A percentile compares a stretch with the other conserved stretches of the same genome.
These are phyloP conservation scores for Oriolus oriolus DNA, from an alignment of 2,113 vertebrate species.

Conservation along the genomic window DNA sequence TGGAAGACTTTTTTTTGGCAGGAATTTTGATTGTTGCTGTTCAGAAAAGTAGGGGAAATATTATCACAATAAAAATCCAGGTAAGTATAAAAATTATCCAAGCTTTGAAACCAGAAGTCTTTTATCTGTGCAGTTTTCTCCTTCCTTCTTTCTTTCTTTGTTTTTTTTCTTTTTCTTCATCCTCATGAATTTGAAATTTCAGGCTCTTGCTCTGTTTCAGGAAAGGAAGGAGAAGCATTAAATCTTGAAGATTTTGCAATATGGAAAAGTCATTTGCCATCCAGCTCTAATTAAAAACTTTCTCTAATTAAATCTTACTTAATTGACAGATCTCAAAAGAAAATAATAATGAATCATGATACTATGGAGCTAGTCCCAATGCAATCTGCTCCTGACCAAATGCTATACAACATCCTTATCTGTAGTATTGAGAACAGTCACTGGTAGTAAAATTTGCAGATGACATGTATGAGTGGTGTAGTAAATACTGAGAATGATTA, in stretches of 20 bases:
- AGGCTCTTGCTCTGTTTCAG: neutral
- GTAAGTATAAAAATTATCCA: neutral
- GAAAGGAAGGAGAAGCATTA: neutral
- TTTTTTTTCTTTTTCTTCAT: neutral
- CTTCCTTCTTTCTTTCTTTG: neutral
- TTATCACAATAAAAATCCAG: neutral
- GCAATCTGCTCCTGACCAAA: slow-evolving; percentile 57
- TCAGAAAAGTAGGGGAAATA: neutral
- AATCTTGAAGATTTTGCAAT: neutral
- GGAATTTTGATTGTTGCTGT: neutral
- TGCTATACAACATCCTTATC: slow-evolving; percentile 3
- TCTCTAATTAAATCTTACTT: slow-evolving; percentile 34
- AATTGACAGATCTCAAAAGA: slow-evolving; percentile 19
- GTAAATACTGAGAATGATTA: neutral
- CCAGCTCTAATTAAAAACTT: slow-evolving; percentile 27
- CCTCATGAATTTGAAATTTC: neutral
- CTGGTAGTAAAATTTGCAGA: neutral
- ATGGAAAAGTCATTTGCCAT: neutral
- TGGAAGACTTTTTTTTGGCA: neutral
- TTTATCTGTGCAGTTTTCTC: neutral
- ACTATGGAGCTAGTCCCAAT: neutral
- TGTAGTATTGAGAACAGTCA: neutral
- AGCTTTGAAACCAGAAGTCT: neutral
- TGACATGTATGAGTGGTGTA: neutral
- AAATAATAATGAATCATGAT: slow-evolving; percentile 11